Evolutionary conservation across 1,140 invertebrate genomes (phyloP).

Genomic region (Drosophila burlai): DNA sequence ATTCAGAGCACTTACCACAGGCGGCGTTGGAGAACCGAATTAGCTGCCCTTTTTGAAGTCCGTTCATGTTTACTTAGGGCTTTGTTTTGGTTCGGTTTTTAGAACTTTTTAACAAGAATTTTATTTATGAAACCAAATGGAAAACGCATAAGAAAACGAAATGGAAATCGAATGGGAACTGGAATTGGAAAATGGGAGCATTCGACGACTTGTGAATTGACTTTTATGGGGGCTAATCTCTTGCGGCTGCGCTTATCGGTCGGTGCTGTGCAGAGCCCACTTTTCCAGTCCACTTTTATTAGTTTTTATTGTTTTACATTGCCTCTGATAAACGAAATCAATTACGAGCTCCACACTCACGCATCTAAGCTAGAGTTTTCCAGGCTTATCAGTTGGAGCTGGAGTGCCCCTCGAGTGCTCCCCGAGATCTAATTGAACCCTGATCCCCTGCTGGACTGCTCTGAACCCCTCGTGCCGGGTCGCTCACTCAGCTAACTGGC

Average conservation of each 20-base stretch:
- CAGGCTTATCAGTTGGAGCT: constrained; percentile 52
- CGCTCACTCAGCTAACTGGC: constrained; percentile 37
- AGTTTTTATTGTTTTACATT: constrained; percentile 69
- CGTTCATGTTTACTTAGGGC: constrained; percentile 47
- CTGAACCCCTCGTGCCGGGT: constrained; percentile 23
- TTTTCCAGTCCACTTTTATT: constrained; percentile 37
- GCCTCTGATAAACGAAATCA: constrained; percentile 71
- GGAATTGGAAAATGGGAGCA: constrained; percentile 17
- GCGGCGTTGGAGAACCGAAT: constrained; percentile 18
- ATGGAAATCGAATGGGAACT: constrained; percentile 10
- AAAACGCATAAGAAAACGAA: background rate
- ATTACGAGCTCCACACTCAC: constrained; percentile 41
- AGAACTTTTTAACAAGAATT: constrained; percentile 58
- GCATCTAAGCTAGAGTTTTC: constrained; percentile 35
- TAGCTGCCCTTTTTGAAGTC: constrained; percentile 31
- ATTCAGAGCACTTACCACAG: constrained; percentile 31
- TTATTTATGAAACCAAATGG: constrained; percentile 52
- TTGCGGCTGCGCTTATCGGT: constrained; percentile 48
- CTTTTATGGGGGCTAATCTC: constrained; percentile 49
- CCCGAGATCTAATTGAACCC: constrained; percentile 62
- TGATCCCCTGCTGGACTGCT: constrained; percentile 35
- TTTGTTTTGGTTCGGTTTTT: constrained; percentile 58
- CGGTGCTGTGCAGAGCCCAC: constrained; percentile 12
- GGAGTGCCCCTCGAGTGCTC: constrained; percentile 13
- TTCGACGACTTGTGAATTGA: constrained; percentile 54